phyloP scores from a whole-genome alignment of 2,797 vertebrate species.

The Syndactyla subalaris region DNA sequence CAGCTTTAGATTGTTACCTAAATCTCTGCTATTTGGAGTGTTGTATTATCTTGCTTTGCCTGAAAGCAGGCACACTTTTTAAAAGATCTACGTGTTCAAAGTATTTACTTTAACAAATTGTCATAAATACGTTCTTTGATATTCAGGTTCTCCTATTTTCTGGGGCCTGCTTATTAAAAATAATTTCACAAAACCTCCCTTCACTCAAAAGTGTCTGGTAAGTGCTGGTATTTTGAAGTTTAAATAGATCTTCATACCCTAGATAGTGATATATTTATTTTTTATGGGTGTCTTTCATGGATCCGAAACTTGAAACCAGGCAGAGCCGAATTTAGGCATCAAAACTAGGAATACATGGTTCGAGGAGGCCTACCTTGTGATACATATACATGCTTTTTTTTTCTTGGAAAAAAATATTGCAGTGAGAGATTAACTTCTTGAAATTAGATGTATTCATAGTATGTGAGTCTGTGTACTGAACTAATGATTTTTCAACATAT shows the following conservation, averaged over 20 bases:
- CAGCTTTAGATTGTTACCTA: neutral
- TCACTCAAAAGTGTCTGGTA: neutral
- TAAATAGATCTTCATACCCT: neutral
- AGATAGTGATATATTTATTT: neutral
- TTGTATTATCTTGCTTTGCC: neutral
- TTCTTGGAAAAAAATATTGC: neutral
- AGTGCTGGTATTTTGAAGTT: slow-evolving; percentile 2
- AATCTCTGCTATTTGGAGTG: neutral
- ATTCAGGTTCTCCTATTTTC: neutral
- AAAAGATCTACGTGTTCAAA: neutral
- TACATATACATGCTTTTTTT: neutral
- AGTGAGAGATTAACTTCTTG: neutral
- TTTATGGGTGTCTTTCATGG: neutral
- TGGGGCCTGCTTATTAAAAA: neutral
- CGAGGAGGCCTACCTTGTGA: neutral
- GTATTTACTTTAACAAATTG: neutral
- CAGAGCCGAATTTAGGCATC: neutral
- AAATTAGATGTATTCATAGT: neutral
- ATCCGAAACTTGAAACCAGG: neutral
- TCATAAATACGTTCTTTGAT: neutral
- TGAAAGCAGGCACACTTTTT: neutral
- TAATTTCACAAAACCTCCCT: neutral
- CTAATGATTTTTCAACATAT: neutral
- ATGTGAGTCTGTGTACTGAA: neutral
- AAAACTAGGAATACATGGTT: neutral